Base-by-base conservation (phyloP, 2,113 vertebrate genomes). In the Ibidorhyncha struthersii region DNA sequence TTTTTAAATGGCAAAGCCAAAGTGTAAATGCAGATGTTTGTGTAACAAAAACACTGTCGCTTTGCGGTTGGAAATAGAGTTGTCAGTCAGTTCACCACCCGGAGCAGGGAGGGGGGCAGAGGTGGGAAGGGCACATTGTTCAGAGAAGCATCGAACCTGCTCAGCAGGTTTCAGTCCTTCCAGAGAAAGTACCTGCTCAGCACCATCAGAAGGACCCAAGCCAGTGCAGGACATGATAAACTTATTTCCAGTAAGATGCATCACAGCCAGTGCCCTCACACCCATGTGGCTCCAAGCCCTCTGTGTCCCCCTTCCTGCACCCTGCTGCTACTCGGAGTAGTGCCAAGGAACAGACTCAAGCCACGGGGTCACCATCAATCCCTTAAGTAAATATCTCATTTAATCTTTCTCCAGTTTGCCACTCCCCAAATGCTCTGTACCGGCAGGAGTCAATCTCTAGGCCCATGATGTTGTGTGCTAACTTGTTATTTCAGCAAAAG, bases 301-400 rank as follows among this genome's bases (percentile, higher is more conserved):
- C 25, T 4, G 52, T 13, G 32, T 4, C 40, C 52, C 55, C 50
- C 70, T 32, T 27, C 16, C 80, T 12, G 17, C 29, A 21, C 14
- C 40, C 43, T 40, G 38, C 21, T 1, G 12, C 27, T 40, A 0
- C 49, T 12, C 1, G 0, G 2, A 21, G 65, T 6, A 7, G 29
- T 10, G 36, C 38, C n/a, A 10, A 61, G 61, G 62, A 18, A 45
- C 3, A 15, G 82, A 8, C 38, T 63, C 23, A 3, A 63, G 52
- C 34, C 65, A 23, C 25, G 21, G 19, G 29, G 23, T 45, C 25
- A 63, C 20, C 38, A 29, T 20, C 23, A 2, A 2, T 5, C 45
- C 49, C 65, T 30, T 69, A 30, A 0, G 2, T 3, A 38, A 82
- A 47, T 2, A 5, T 5, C 40, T 56, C 7, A 3, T 34, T 43